Evolutionary conservation across 1,140 invertebrate genomes (phyloP).

Genomic region (Vanessa tameamea): DNA sequence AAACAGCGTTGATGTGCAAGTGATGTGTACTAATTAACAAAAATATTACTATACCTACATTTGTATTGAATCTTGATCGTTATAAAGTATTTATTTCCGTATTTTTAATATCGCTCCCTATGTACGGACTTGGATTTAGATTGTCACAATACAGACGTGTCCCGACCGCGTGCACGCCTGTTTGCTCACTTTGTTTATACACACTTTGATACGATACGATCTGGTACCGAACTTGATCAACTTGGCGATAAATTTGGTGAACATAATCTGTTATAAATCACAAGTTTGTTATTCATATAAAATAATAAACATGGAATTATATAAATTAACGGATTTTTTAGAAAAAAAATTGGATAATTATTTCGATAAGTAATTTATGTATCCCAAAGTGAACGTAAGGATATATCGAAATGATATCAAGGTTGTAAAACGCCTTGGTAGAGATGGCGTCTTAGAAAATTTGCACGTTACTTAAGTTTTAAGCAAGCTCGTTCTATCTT

Average conservation of each 20-base stretch:
- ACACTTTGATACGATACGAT: slow-evolving; percentile 25
- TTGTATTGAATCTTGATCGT: too few species aligned
- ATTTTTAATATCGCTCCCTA: slow-evolving; percentile 6
- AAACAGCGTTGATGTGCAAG: too few species aligned
- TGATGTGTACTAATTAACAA: too few species aligned
- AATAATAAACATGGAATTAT: background rate
- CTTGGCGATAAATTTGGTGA: background rate
- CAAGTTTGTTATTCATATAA: background rate
- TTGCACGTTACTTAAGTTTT: slow-evolving; percentile 15
- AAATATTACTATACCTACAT: too few species aligned
- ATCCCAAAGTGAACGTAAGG: background rate
- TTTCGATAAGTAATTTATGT: too few species aligned
- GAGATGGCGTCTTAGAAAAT: slow-evolving; percentile 8
- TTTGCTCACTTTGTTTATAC: slow-evolving; percentile 20
- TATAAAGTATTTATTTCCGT: background rate
- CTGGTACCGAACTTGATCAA: slow-evolving; percentile 12
- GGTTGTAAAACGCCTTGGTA: background rate
- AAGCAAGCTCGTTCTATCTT: slow-evolving; percentile 12
- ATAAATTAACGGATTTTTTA: background rate
- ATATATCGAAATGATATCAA: slow-evolving; percentile 6
- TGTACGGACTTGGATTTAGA: slow-evolving; percentile 8
- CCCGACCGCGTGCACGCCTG: slow-evolving; percentile 18
- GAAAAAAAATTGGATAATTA: background rate
- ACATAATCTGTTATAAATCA: background rate
- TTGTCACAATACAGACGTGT: slow-evolving; percentile 17